Percentiles rank a stretch among this genome's conserved stretches.
Conservation (phyloP, 2,113 vertebrate genomes). For the Oreochromis aureus region DNA sequence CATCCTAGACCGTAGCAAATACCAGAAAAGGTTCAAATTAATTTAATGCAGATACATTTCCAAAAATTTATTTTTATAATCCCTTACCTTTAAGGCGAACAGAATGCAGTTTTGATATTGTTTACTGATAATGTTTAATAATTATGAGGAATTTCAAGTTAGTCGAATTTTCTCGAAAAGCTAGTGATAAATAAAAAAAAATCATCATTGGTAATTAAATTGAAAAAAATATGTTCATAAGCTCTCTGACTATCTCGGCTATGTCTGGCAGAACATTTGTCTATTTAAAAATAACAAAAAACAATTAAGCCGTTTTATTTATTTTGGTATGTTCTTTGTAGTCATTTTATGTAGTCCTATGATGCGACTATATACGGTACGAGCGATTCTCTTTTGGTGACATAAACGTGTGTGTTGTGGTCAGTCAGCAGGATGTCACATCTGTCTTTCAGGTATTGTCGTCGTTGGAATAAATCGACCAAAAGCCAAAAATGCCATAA, state of each 20-base stretch:
- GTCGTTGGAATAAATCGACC: slow-evolving; percentile 93
- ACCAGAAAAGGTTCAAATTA: background rate
- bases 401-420: background rate
- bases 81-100: background rate
- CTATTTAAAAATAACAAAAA: background rate
- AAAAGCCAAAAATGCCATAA: slow-evolving; percentile 94
- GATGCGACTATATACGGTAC: background rate
- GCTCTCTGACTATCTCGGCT: background rate
- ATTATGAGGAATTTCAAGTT: background rate
- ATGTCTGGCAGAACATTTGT: background rate
- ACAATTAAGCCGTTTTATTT: too few relatives aligned
- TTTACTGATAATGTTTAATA: background rate
- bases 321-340: background rate
- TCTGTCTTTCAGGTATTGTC: slow-evolving; percentile 83
- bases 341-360: background rate
- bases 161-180: background rate
- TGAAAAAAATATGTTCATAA: rapidly evolving
- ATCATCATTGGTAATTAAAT: background rate
- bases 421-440: background rate
- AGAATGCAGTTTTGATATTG: background rate
- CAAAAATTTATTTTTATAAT: background rate
- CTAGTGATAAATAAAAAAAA: background rate
- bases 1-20: background rate
- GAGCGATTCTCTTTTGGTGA: background rate
- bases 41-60: background rate